These are phyloP conservation scores for Lutjanus campechanus DNA, from an alignment of 2,797 vertebrate genomes.

Conservation along the genomic window DNA sequence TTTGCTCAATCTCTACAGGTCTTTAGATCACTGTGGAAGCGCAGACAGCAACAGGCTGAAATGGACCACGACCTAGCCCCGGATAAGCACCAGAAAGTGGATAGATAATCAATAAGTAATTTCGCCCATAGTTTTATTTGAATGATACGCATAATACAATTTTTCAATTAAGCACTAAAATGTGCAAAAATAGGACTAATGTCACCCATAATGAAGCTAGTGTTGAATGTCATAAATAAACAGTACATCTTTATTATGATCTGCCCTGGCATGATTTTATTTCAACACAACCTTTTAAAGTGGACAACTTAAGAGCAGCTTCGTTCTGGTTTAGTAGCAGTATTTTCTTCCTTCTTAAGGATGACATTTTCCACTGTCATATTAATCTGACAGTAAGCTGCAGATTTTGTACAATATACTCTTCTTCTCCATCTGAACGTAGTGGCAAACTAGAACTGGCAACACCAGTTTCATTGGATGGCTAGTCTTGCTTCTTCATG, in stretches of 20 bases:
- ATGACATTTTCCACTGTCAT: background rate
- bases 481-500: conserved; percentile 17
- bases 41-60: too few species aligned
- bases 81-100: background rate
- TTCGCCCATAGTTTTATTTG: background rate
- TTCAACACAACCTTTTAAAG: background rate
- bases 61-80: too few species aligned
- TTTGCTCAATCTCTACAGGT: too few species aligned
- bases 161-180: background rate
- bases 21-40: too few species aligned
- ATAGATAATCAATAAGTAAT: background rate
- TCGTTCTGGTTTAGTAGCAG: conserved; percentile 4
- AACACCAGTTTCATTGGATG: conserved; percentile 22
- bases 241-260: too few species aligned
- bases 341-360: background rate
- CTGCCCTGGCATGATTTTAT: background rate
- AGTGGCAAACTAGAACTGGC: conserved; percentile 17
- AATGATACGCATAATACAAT: background rate
- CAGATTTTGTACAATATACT: background rate
- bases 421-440: background rate
- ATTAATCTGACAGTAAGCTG: conserved; percentile 14
- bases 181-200: background rate
- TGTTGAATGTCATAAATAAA: too few species aligned
- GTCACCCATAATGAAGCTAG: background rate
- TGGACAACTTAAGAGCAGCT: background rate